Conservation (phyloP, 2,113 vertebrate genomes). For the Ophiodon elongatus region DNA sequence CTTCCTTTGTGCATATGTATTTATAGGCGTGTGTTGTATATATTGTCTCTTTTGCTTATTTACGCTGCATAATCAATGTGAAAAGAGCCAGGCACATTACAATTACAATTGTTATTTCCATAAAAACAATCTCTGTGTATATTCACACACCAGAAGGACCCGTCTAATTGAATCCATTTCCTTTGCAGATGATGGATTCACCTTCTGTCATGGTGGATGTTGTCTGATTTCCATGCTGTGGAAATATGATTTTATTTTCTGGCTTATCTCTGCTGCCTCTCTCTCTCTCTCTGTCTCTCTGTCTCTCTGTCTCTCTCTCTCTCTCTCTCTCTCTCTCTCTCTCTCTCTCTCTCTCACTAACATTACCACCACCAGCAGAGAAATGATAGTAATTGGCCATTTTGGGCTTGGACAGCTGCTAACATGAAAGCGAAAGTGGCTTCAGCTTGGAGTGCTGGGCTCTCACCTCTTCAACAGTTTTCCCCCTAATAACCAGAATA, state of each 20-base stretch:
- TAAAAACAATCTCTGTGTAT: constrained; percentile 75
- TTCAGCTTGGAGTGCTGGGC: constrained; percentile 70
- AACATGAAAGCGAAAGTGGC: constrained; percentile 81
- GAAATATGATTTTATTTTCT: constrained; percentile 77
- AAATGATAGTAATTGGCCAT: constrained; percentile 84
- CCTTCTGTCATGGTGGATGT: constrained; percentile 79
- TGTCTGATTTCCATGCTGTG: constrained; percentile 76
- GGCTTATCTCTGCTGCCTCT: constrained; percentile 69
- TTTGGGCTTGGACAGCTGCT: constrained; percentile 81
- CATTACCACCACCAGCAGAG: constrained; percentile 75
- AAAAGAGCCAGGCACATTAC: constrained; percentile 43
- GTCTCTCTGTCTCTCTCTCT: constrained; percentile 27
- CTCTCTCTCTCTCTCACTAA: constrained; percentile 55
- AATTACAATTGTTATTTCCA: constrained; percentile 75
- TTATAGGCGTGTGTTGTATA: neutral
- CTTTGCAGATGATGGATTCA: constrained; percentile 78
- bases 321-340: constrained; percentile 34
- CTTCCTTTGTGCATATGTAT: neutral
- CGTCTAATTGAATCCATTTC: constrained; percentile 80
- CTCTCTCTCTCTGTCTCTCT: constrained; percentile 37
- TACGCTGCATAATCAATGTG: constrained; percentile 69
- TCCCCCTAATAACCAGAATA: constrained; percentile 61
- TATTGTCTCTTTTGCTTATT: constrained; percentile 54
- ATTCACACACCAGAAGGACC: constrained; percentile 69
- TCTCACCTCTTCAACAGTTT: constrained; percentile 74